Base-by-base conservation (phyloP, 2,113 vertebrate genomes). In the Sceloporus undulatus region DNA sequence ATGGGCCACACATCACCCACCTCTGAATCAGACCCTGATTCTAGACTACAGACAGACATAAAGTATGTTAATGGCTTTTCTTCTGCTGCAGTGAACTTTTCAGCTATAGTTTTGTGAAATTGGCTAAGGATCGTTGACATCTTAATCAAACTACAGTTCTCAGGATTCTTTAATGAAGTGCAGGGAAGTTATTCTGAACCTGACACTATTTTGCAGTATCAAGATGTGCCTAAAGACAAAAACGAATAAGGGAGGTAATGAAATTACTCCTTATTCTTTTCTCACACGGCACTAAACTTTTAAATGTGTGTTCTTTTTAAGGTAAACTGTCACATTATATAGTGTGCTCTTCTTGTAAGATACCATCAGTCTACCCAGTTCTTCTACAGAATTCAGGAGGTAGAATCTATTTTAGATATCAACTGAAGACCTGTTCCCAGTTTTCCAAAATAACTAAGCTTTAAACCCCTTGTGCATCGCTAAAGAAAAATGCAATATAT, bases 401-500 rank as follows among this genome's bases (percentile, higher is more conserved):
- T 87, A 68, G 74, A 59, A 62, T 18, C 29, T 34, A 74, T 42
- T 9, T 6, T 73, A 27, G 48, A 19, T 81, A 87, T 75, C 34
- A 87, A 87, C 23, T 42, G 34, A 34, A 87, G 85, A 25, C 78
- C 62, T 80, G n/a, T 16, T 66, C 68, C 59, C 73, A 14, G 27
- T 79, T n/a, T 86, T 9, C 54, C 48, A 73, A 21, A 38, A 21
- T 40, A 81, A 42, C 25, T 73, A 80, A 82, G 18, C 34, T n/a
- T 59, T 59, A 59, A 59, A 59, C 56, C n/a, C 25, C 76, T 71
- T 65, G 38, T 75, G 70, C 34, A 82, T 48, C 7, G 29, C 10
- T 25, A 65, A 76, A 29, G 77, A 76, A 19, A 38, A 75, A 21
- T 38, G 62, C 2, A 59, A 76, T 25, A 59, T 62, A 14, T 42